Percentiles rank a stretch among this genome's conserved stretches.
These are phyloP conservation scores for Desmodus rotundus DNA, from an alignment of 2,113 vertebrate species.

Conservation along the genomic window DNA sequence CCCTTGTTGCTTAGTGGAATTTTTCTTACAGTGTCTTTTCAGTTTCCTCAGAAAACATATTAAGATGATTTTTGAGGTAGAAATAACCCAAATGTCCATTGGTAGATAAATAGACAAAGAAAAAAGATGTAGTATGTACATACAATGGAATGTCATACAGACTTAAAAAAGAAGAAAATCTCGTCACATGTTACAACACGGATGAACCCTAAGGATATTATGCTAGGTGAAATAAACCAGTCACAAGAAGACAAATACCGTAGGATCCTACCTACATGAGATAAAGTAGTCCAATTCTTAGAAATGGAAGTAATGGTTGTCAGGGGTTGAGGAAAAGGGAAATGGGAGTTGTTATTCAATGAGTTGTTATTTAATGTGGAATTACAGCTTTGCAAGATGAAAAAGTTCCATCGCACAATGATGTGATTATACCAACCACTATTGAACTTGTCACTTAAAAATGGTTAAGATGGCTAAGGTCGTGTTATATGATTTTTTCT, in stretches of 20 bases:
- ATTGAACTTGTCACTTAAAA: background rate
- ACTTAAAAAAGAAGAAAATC: background rate
- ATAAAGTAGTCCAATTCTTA: background rate
- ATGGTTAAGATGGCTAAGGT: background rate
- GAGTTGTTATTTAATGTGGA: background rate
- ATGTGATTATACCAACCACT: background rate
- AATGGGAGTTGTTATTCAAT: background rate
- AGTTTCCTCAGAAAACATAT: slow-evolving; percentile 31
- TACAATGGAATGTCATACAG: background rate
- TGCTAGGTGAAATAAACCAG: background rate
- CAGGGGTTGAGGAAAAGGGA: background rate
- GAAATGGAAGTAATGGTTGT: background rate
- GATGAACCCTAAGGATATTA: background rate
- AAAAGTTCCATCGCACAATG: background rate
- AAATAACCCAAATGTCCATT: background rate
- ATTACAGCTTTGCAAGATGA: background rate
- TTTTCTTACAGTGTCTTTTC: background rate
- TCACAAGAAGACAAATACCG: background rate
- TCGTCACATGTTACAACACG: background rate
- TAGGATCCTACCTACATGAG: background rate
- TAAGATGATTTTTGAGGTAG: background rate
- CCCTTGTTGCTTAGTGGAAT: background rate
- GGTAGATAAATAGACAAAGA: background rate
- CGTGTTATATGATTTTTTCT: background rate
- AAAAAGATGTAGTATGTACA: background rate